phyloP scores from a whole-genome alignment of 1,140 invertebrate species.

The Potamilus streckersoni region DNA sequence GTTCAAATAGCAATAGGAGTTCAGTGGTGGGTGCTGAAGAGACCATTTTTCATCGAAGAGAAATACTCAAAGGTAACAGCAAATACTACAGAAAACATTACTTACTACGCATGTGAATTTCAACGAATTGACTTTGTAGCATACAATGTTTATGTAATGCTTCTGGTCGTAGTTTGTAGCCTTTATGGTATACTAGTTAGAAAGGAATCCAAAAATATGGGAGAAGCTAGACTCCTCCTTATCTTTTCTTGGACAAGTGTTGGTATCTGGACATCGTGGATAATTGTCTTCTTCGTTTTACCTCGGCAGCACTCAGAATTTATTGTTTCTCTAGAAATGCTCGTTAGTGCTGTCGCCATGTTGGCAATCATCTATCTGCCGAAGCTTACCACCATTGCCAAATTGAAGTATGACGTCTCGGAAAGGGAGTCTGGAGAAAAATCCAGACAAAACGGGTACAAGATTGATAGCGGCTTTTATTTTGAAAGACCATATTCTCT shows the following conservation, averaged over 20 bases:
- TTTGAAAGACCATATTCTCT: slow-evolving; percentile 60
- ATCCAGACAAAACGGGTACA: slow-evolving; percentile 44
- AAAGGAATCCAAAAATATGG: slow-evolving; percentile 73
- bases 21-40: slow-evolving; percentile 46
- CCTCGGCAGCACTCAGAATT: slow-evolving; percentile 69
- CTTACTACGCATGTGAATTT: slow-evolving; percentile 51
- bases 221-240: slow-evolving; percentile 74
- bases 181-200: slow-evolving; percentile 70
- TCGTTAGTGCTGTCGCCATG: slow-evolving; percentile 71
- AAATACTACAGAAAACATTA: background rate
- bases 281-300: slow-evolving; percentile 69
- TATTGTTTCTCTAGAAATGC: slow-evolving; percentile 72
- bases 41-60: slow-evolving; percentile 17
- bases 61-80: slow-evolving; percentile 3
- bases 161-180: slow-evolving; percentile 71
- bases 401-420: slow-evolving; percentile 54
- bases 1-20: slow-evolving; percentile 63
- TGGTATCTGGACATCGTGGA: slow-evolving; percentile 71
- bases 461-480: slow-evolving; percentile 56
- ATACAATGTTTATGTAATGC: slow-evolving; percentile 71
- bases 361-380: slow-evolving; percentile 73
- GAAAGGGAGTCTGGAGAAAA: slow-evolving; percentile 24
- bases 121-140: slow-evolving; percentile 48
- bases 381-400: slow-evolving; percentile 73
- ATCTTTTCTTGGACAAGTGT: slow-evolving; percentile 68